A percentile compares a stretch with the other conserved stretches of the same genome.
phyloP scores from a whole-genome alignment of 2,888 invertebrate species.

The Shargacucullia verbasci region DNA sequence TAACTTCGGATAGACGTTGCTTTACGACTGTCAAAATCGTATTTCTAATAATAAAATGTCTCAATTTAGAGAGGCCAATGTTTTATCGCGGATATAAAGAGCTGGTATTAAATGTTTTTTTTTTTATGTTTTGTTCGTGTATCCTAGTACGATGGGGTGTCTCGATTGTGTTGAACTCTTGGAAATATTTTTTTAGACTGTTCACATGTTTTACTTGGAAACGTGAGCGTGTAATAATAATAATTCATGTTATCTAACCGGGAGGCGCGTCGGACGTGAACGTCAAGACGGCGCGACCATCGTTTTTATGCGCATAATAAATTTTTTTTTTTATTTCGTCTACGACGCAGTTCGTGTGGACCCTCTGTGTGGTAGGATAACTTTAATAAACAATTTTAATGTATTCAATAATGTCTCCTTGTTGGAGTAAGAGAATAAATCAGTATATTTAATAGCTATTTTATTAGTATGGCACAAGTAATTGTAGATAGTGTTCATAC shows the following conservation, averaged over 20 bases:
- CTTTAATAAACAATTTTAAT: slow-evolving; percentile 39
- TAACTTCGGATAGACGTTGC: slow-evolving; percentile 77
- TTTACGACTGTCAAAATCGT: slow-evolving; percentile 87
- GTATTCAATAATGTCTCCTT: slow-evolving; percentile 36
- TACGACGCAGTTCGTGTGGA: slow-evolving; percentile 34
- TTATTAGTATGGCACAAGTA: slow-evolving; percentile 7
- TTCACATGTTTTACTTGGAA: slow-evolving; percentile 62
- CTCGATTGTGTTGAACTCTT: slow-evolving; percentile 59
- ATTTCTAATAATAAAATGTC: slow-evolving; percentile 88
- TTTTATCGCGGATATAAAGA: slow-evolving; percentile 83
- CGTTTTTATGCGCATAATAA: slow-evolving; percentile 71
- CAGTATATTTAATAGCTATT: slow-evolving; percentile 17
- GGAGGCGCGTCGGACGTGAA: slow-evolving; percentile 66
- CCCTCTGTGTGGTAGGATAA: slow-evolving; percentile 46
- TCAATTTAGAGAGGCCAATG: slow-evolving; percentile 84
- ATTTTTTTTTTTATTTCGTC: slow-evolving; percentile 61
- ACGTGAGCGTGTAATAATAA: slow-evolving; percentile 72
- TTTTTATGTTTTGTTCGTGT: slow-evolving; percentile 75
- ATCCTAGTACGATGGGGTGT: slow-evolving; percentile 72
- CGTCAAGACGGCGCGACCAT: slow-evolving; percentile 55
- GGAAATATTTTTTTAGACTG: slow-evolving; percentile 41
- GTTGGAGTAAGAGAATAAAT: slow-evolving; percentile 15
- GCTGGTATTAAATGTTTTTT: slow-evolving; percentile 74
- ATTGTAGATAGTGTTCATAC: slow-evolving; percentile 22
- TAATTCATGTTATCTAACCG: slow-evolving; percentile 75